Conservation (phyloP, 1,140 invertebrate species). For the Drosophila mayri region DNA sequence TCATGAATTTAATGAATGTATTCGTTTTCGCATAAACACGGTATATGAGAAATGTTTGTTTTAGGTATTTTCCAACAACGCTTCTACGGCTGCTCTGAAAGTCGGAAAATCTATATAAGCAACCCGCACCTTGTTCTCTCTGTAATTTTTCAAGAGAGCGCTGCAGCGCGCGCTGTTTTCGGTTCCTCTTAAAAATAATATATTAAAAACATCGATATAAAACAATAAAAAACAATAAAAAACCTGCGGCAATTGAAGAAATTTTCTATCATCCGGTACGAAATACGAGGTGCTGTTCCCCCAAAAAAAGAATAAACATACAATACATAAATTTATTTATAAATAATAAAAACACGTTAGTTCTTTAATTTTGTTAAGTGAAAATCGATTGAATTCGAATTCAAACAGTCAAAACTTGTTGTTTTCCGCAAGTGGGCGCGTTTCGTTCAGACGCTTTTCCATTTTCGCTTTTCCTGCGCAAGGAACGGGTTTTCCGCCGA, state of each 20-base stretch:
- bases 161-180: slow-evolving; percentile 34
- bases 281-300: background rate
- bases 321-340: background rate
- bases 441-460: slow-evolving; percentile 26
- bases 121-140: slow-evolving; percentile 19
- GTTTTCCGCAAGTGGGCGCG: slow-evolving; percentile 32
- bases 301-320: no score
- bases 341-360: background rate
- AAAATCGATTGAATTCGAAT: slow-evolving; percentile 16
- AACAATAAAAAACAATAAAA: no score
- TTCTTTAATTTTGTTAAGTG: slow-evolving; percentile 7
- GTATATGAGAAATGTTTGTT: background rate
- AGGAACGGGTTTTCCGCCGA: slow-evolving; percentile 34
- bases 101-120: slow-evolving; percentile 29
- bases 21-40: background rate
- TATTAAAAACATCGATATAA: slow-evolving; percentile 14
- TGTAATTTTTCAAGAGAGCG: slow-evolving; percentile 28
- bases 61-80: slow-evolving; percentile 9
- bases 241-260: slow-evolving; percentile 3
- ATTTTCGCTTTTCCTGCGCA: slow-evolving; percentile 28
- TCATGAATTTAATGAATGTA: no score
- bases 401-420: slow-evolving; percentile 33
- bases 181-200: slow-evolving; percentile 10
- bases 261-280: background rate
- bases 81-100: slow-evolving; percentile 6